Evolutionary conservation across 2,113 vertebrate genomes (phyloP).

Genomic region (Myxocyprinus asiaticus): DNA sequence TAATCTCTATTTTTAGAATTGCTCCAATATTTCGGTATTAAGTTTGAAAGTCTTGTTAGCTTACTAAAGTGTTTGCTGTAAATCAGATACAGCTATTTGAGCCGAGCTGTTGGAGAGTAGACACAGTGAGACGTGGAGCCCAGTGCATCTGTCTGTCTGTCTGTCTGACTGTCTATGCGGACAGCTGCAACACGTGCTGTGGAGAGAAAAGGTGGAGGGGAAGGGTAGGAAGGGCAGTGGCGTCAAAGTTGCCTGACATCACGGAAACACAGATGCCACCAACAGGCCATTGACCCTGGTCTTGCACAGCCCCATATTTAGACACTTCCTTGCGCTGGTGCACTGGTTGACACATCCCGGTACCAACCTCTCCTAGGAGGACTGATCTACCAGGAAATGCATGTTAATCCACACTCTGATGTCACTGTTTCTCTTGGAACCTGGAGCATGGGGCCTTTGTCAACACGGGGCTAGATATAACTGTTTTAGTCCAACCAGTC

Average conservation of each 20-base stretch:
- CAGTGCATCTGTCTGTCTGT: conserved; percentile 21
- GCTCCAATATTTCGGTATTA: background rate
- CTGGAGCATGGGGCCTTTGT: conserved; percentile 18
- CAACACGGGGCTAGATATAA: conserved; percentile 30
- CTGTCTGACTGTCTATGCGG: conserved; percentile 5
- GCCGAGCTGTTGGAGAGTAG: background rate
- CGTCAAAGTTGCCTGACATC: conserved; percentile 61
- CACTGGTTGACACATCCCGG: conserved; percentile 47
- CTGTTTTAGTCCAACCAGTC: background rate
- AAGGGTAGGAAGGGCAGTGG: conserved; percentile 40
- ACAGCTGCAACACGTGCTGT: conserved; percentile 57
- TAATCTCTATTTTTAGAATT: conserved; percentile 8
- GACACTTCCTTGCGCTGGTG: conserved; percentile 63
- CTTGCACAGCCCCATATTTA: conserved; percentile 67
- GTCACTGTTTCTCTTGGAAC: conserved; percentile 7
- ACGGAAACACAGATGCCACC: conserved; percentile 67
- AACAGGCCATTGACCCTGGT: conserved; percentile 38
- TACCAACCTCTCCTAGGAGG: conserved; percentile 9
- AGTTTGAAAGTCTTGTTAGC: conserved; percentile 17
- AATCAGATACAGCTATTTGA: conserved; percentile 22
- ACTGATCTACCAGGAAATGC: conserved; percentile 55
- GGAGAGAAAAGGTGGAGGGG: conserved; percentile 1
- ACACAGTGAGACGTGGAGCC: background rate
- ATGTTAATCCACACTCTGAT: conserved; percentile 52
- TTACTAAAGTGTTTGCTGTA: conserved; percentile 5